These are phyloP conservation scores for Drosophila asahinai DNA, from an alignment of 1,140 invertebrate species.

Conservation along the genomic window DNA sequence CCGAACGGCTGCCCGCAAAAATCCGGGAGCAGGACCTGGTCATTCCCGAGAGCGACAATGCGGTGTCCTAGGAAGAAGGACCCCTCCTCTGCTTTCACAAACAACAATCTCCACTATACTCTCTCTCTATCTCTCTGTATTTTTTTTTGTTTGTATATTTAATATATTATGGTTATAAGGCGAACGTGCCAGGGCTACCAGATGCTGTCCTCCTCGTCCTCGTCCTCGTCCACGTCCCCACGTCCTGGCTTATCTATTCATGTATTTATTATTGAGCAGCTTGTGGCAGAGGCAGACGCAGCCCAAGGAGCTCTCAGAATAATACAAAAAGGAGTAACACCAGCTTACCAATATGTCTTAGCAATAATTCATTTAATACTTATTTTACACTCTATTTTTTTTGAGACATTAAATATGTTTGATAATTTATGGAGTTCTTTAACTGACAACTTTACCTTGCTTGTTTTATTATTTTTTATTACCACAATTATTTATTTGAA, in stretches of 20 bases:
- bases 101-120: slow-evolving; percentile 22
- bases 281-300: slow-evolving; percentile 6
- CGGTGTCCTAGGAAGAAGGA: background rate
- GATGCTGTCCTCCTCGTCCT: slow-evolving; percentile 19
- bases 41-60: slow-evolving; percentile 64
- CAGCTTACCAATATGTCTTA: background rate
- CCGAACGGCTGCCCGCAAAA: slow-evolving; percentile 48
- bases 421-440: no score
- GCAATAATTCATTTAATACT: background rate
- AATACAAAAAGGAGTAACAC: background rate
- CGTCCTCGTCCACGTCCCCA: background rate
- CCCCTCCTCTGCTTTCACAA: background rate
- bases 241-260: slow-evolving; percentile 23
- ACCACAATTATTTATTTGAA: no score
- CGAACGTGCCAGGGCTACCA: slow-evolving; percentile 37
- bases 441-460: no score
- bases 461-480: no score
- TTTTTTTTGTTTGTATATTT: slow-evolving; percentile 38
- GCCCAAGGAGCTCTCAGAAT: background rate
- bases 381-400: background rate
- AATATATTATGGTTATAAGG: slow-evolving; percentile 43
- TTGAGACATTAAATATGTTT: no score
- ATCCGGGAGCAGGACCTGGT: slow-evolving; percentile 43
- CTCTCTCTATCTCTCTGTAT: background rate
- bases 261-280: slow-evolving; percentile 38